Percentiles rank a stretch among this genome's conserved stretches.
Conservation (phyloP, 2,888 invertebrate genomes). For the Acronicta alni region DNA sequence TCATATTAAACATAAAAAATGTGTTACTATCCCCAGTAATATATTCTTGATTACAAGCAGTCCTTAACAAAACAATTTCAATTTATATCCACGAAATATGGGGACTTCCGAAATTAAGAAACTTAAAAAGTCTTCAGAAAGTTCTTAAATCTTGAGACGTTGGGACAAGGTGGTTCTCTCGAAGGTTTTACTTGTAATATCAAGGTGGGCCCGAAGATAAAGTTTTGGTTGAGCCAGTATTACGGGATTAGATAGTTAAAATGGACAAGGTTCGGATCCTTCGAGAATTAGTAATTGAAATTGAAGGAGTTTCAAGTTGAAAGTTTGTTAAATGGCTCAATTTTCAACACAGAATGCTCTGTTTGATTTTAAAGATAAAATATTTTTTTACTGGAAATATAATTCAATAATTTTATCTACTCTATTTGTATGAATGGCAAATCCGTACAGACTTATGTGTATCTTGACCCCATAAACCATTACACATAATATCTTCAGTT, state of each 20-base stretch:
- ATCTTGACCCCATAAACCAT: no score
- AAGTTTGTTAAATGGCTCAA: conserved; percentile 42
- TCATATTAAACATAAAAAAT: no score
- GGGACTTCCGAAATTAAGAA: conserved; percentile 73
- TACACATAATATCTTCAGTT: no score
- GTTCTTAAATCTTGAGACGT: conserved; percentile 74
- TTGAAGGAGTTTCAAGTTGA: conserved; percentile 48
- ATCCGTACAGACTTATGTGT: no score
- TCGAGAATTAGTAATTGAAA: conserved; percentile 54
- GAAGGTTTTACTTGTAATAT: conserved; percentile 68
- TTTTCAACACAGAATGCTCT: conserved; percentile 23
- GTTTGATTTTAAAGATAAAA: conserved; percentile 9
- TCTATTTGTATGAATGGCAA: no score
- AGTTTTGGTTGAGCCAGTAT: conserved; percentile 55
- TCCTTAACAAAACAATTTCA: conserved; percentile 65
- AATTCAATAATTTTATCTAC: no score
- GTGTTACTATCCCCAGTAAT: conserved; percentile 12
- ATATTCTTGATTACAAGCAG: conserved; percentile 40
- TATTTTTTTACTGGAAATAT: no score
- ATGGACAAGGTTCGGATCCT: conserved; percentile 48
- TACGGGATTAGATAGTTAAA: conserved; percentile 61
- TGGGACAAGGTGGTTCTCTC: conserved; percentile 68
- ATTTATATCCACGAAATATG: conserved; percentile 68
- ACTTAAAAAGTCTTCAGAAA: conserved; percentile 74
- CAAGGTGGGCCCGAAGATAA: conserved; percentile 60